Base-by-base conservation (phyloP, 2,113 vertebrate genomes). In the Archilochus colubris region DNA sequence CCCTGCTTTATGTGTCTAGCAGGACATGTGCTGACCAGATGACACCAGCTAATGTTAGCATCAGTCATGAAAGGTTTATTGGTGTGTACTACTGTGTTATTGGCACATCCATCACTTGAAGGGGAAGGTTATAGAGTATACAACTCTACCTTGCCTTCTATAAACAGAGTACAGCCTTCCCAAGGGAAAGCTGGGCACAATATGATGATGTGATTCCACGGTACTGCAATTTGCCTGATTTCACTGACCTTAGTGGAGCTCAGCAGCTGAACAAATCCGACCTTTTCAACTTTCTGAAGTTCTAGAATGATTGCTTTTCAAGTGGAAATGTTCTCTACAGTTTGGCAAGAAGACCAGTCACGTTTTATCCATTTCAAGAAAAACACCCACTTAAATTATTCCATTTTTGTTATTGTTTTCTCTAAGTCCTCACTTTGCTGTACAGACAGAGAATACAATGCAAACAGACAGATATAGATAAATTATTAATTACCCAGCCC, bases 401-500 rank as follows among this genome's bases (percentile, higher is more conserved):
- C 50, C 6, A 38, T 91, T 89, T 89, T 76, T 79, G 40, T 43
- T 92, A 61, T 30, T 69, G 15, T 92, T 89, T 92, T 84, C 46
- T 82, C 31, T 51, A 59, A 68, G 46, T 51, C 46, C 12, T 94
- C 17, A 43, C 79, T 91, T 40, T 62, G n/a, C 22, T 82, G 9
- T 76, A 61, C 73, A 79, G 54, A 92, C 17, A 77, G 43, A 76
- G 13, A 91, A 53, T 1, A 2, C 15, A 66, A 17, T 63, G 21
- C 24, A 87, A 91, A 57, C 33, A 82, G 54, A 74, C 9, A 93
- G 44, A 46, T 14, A 43, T 2, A 66, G 40, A 54, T 66, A 89
- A 89, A 94, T 89, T 89, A 69, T 89, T 92, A 75, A 89, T 84
- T 91, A 87, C 33, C 14, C n/a, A 62, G 28, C 12, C 8, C 2